These are phyloP conservation scores for Oligia strigilis DNA, from an alignment of 2,888 invertebrate genomes.

Conservation along the genomic window DNA sequence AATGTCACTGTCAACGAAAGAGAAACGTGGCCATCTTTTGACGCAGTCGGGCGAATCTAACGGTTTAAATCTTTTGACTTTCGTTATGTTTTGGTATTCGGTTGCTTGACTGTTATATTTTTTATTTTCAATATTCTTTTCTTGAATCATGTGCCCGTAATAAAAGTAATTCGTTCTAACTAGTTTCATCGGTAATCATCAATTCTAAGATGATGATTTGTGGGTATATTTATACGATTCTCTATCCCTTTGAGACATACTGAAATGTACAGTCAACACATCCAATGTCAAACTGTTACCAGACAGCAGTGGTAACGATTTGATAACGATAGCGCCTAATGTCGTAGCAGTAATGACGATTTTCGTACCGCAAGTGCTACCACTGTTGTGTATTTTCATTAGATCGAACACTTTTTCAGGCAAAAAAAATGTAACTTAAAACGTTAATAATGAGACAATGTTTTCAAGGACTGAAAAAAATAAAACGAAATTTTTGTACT, in stretches of 20 bases:
- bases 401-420: slow-evolving; percentile 16
- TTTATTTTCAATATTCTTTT: background rate
- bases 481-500: slow-evolving; percentile 49
- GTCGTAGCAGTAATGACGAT: background rate
- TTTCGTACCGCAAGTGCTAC: background rate
- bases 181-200: background rate
- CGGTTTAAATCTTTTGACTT: background rate
- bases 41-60: too few relatives aligned
- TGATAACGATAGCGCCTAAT: background rate
- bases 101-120: background rate
- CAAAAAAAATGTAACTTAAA: slow-evolving; percentile 2
- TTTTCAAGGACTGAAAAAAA: slow-evolving; percentile 47
- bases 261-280: background rate
- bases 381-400: background rate
- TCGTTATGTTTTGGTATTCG: background rate
- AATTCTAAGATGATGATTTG: background rate
- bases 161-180: background rate
- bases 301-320: background rate
- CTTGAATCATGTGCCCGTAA: background rate
- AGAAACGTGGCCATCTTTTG: background rate
- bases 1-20: background rate
- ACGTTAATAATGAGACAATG: slow-evolving; percentile 18
- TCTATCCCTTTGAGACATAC: background rate
- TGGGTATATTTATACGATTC: too few relatives aligned
- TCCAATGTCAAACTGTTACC: background rate